phyloP scores from a whole-genome alignment of 2,888 invertebrate species.

The Cataglyphis albicans region DNA sequence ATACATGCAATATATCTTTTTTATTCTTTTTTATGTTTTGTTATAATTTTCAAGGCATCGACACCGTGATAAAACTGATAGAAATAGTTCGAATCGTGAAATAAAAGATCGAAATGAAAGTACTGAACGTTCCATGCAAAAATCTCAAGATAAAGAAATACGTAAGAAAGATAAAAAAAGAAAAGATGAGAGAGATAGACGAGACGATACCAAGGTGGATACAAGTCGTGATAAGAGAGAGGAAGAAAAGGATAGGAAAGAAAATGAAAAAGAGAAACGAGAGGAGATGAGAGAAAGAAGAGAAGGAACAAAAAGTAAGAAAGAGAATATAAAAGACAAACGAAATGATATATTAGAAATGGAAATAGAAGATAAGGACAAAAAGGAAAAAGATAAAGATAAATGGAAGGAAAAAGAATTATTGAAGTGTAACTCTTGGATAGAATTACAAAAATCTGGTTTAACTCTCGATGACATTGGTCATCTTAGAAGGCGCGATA shows the following conservation, averaged over 20 bases:
- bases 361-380: conserved; percentile 67
- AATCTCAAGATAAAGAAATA: conserved; percentile 60
- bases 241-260: conserved; percentile 66
- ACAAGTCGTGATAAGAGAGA: conserved; percentile 59
- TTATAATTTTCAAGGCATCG: conserved; percentile 69
- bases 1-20: conserved; percentile 1
- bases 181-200: conserved; percentile 64
- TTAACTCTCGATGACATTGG: conserved; percentile 76
- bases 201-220: conserved; percentile 65
- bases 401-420: conserved; percentile 76
- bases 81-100: conserved; percentile 64
- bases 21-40: not conserved
- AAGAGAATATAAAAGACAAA: conserved; percentile 64
- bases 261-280: conserved; percentile 69
- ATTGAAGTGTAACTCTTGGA: conserved; percentile 78
- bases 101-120: conserved; percentile 59
- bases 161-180: conserved; percentile 60
- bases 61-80: conserved; percentile 74
- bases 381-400: conserved; percentile 72
- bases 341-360: conserved; percentile 69
- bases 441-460: conserved; percentile 76
- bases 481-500: conserved; percentile 71
- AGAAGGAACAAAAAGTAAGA: conserved; percentile 62
- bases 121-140: conserved; percentile 57
- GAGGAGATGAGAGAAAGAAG: conserved; percentile 65